Evolutionary conservation across 1,140 invertebrate species (phyloP), one percentile per base, ranked within the genome.

Genomic region (Drosophila asahinai): DNA sequence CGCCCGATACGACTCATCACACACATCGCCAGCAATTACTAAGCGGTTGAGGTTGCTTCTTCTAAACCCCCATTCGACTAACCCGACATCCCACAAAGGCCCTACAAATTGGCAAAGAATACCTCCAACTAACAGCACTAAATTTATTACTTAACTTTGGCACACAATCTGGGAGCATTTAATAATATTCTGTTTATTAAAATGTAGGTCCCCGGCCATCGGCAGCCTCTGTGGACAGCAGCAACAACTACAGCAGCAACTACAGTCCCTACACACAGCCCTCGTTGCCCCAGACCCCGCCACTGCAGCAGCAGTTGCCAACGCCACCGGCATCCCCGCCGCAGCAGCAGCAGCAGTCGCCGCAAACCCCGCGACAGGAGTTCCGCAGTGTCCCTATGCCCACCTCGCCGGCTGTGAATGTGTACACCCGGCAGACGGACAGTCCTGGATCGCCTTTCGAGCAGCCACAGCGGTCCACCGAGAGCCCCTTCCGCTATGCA

Each of bases 341-440:
- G 8, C 89, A 83, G 30, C 77, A 70, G 40, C 75, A 74, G 38
- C 60, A 43, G 36, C 30, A 48, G 30, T 22, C 36, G 17, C 45
- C 33, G 45, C 64, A 52, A 22, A 47, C 79, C 38, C 25, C 38
- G 25, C 80, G 79, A n/a, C 68, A 55, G 52, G 83, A 92, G 82
- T 92, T 92, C 65, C 91, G 91, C 33, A 92, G 91, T 19, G 84
- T 89, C 49, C 45, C 91, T 15, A 81, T 92, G 79, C 91, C 91
- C 14, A 80, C 81, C 57, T 87, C 91, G 19, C 89, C 83, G 12
- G 64, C 79, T 59, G 83, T 82, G 8, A 81, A 77, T 77, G 79
- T 91, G n/a, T 92, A 91, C n/a, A 91, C 86, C 17, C 79, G 89
- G 11, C 91, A 92, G 77, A 67, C 86, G 42, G 90, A 91, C 5